Evolutionary conservation across 2,113 vertebrate species (phyloP).

Genomic region (Chlamydotis undulata): DNA sequence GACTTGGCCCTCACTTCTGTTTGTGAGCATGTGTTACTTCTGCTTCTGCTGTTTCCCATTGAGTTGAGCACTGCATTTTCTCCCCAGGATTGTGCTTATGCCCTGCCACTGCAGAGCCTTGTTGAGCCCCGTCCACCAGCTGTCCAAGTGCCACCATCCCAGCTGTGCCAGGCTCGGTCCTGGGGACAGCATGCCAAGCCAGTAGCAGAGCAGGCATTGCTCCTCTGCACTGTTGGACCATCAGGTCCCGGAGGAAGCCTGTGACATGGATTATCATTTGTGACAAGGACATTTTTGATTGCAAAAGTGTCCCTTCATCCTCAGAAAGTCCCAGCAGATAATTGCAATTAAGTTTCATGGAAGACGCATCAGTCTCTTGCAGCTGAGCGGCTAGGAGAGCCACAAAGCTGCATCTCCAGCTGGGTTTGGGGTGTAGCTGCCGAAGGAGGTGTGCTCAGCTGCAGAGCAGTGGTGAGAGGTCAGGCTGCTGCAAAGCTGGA

Average conservation of each 20-base stretch:
- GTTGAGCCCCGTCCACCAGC: accelerated
- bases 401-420: accelerated
- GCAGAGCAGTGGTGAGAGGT: neutral
- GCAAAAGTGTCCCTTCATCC: neutral
- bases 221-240: neutral
- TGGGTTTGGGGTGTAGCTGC: neutral
- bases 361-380: neutral
- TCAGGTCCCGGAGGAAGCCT: neutral
- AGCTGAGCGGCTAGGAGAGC: neutral
- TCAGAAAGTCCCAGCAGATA: neutral
- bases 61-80: neutral
- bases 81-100: neutral
- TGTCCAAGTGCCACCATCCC: neutral
- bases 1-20: neutral
- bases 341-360: neutral
- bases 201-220: neutral
- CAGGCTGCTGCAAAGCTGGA: neutral
- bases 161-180: accelerated
- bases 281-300: neutral
- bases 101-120: neutral
- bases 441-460: neutral
- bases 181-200: neutral
- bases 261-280: neutral
- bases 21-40: neutral
- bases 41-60: neutral